Evolutionary conservation across 2,797 vertebrate species (phyloP).

Genomic region (Alcedo atthis): DNA sequence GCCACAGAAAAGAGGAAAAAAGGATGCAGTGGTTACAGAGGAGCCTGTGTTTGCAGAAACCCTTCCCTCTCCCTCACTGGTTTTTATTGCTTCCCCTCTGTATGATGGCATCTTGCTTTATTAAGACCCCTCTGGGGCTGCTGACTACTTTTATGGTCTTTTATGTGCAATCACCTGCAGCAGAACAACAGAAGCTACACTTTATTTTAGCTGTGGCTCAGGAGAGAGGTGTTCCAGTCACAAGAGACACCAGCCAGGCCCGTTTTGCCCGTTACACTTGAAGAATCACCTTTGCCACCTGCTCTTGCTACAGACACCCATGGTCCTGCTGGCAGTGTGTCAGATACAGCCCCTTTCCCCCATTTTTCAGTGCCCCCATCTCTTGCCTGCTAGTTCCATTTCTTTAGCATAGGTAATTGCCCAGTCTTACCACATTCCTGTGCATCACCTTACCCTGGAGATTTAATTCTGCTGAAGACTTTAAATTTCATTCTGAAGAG

Average conservation of each 20-base stretch:
- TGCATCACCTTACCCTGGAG: background rate
- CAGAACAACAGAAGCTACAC: background rate
- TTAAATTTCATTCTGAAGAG: background rate
- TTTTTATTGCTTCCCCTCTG: background rate
- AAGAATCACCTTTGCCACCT: background rate
- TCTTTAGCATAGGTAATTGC: background rate
- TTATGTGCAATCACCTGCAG: background rate
- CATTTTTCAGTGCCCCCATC: background rate
- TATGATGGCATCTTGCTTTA: background rate
- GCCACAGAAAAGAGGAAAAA: background rate
- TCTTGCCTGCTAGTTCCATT: background rate
- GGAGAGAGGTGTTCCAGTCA: background rate
- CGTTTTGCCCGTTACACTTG: background rate
- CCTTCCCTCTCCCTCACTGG: background rate
- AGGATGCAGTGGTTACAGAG: background rate
- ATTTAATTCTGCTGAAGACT: constrained; percentile 8
- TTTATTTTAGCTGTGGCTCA: background rate
- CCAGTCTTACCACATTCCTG: background rate
- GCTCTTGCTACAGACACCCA: background rate
- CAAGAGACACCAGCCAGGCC: background rate
- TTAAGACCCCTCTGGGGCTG: background rate
- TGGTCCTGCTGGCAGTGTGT: background rate
- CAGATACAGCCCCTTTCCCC: background rate
- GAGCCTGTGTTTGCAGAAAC: background rate
- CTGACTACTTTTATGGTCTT: background rate